Evolutionary conservation across 2,797 vertebrate species (phyloP), one percentile per base, ranked within the genome.

Genomic region (Nannoperca australis): DNA sequence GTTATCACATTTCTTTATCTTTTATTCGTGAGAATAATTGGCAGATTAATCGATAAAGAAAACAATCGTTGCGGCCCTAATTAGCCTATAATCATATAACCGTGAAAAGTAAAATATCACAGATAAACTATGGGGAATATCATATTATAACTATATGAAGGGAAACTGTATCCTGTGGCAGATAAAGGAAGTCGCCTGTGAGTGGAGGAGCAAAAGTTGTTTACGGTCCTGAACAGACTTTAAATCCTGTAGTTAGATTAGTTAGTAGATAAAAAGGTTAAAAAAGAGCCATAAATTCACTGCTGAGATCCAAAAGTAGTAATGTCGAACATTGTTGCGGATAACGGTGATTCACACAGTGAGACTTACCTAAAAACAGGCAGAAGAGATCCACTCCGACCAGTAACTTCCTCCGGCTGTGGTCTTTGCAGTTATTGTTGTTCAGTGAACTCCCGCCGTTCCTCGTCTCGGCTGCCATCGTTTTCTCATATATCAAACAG

Each of bases 331-430:
- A 20, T 27, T 27, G 24, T 27, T 27, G 49, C 50, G n/a, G 10
- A 20, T n/a, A 3, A 17, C 2, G 0, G 12, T 8, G 17, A 18
- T 20, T 0, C 3, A 45, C 12, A 17, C 15, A 76, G n/a, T 5
- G 9, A 1, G 8, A 8, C 3, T 97, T 91, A 99, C 97, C 97
- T 90, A 99, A 81, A 81, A 98, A 94, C 73, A 98, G 80, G 90
- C 97, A 99, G 95, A 98, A 97, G 69, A 97, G 94, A 66, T 99
- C 97, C 88, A 98, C 95, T 74, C 96, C 96, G 87, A 98, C 89
- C 85, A 99, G 96, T 78, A 98, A 82, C 89, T 94, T 96, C 73
- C 96, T 97, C 94, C 96, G 93, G 95, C 95, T 95, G 95, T 95
- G 94, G 76, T 95, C 93, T 83, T 96, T 95, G 81, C 96, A 95